These are phyloP conservation scores for Gracilinanus agilis DNA, from an alignment of 2,113 vertebrate genomes.

Conservation along the genomic window DNA sequence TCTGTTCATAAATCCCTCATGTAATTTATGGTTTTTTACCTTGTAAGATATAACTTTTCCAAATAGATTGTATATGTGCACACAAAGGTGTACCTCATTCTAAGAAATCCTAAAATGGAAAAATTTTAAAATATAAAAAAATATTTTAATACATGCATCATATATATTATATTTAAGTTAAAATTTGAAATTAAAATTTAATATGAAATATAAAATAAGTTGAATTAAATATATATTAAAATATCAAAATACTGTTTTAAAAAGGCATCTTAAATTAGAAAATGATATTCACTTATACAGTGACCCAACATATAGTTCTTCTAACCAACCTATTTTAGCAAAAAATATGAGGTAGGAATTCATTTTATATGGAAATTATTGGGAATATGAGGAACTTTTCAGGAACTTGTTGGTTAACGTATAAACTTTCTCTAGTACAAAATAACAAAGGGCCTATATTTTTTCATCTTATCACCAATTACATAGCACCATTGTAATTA, in stretches of 20 bases:
- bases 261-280: not conserved
- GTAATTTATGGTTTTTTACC: not conserved
- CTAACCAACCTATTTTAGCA: not conserved
- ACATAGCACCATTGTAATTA: not conserved
- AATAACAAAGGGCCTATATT: not conserved
- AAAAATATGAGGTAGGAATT: not conserved
- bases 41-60: not conserved
- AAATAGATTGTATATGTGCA: not conserved
- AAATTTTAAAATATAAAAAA: not conserved
- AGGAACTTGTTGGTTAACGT: not conserved
- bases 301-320: not conserved
- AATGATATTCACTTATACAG: not conserved
- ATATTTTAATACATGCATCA: too few relatives aligned
- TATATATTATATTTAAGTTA: too few relatives aligned
- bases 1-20: not conserved
- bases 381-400: not conserved
- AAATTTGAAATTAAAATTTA: too few relatives aligned
- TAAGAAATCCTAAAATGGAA: not conserved
- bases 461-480: not conserved
- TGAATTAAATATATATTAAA: too few relatives aligned
- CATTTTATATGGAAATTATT: not conserved
- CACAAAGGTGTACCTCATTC: not conserved
- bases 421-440: not conserved
- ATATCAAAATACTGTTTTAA: too few relatives aligned
- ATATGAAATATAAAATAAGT: too few relatives aligned